phyloP scores from a whole-genome alignment of 1,140 invertebrate genomes.

The Drosophila seguyi region DNA sequence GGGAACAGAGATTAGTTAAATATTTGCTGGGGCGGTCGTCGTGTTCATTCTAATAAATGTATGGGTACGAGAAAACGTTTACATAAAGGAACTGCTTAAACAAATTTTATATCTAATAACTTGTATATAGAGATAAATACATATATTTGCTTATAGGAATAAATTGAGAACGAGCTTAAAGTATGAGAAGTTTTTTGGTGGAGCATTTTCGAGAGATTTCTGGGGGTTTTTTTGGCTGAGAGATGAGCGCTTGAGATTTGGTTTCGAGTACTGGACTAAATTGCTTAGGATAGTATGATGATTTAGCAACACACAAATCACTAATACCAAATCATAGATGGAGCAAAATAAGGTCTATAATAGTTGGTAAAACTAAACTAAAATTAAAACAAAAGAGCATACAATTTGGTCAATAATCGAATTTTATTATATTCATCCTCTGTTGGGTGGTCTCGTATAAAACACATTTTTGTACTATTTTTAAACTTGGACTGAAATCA shows the following conservation, averaged over 20 bases:
- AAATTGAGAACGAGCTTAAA: slow-evolving; percentile 70
- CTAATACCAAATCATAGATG: slow-evolving; percentile 46
- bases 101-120: slow-evolving; percentile 56
- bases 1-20: slow-evolving; percentile 30
- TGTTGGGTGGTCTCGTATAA: slow-evolving; percentile 27
- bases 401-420: slow-evolving; percentile 54
- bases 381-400: slow-evolving; percentile 60
- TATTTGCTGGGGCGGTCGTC: slow-evolving; percentile 14
- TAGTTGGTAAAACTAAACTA: slow-evolving; percentile 35
- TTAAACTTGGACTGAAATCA: slow-evolving; percentile 81
- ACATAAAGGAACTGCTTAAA: slow-evolving; percentile 66
- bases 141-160: slow-evolving; percentile 65
- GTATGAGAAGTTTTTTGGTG: slow-evolving; percentile 49
- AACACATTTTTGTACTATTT: slow-evolving; percentile 49
- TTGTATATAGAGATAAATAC: slow-evolving; percentile 45
- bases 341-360: slow-evolving; percentile 31
- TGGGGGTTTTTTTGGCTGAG: slow-evolving; percentile 14
- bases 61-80: slow-evolving; percentile 60
- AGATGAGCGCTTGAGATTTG: slow-evolving; percentile 35
- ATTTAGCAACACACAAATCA: slow-evolving; percentile 44
- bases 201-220: slow-evolving; percentile 18
- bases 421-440: slow-evolving; percentile 49
- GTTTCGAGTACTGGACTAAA: slow-evolving; percentile 38
- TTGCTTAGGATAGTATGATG: slow-evolving; percentile 41
- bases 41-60: slow-evolving; percentile 23